phyloP scores from a whole-genome alignment of 1,140 invertebrate genomes.

The Cherax destructor region DNA sequence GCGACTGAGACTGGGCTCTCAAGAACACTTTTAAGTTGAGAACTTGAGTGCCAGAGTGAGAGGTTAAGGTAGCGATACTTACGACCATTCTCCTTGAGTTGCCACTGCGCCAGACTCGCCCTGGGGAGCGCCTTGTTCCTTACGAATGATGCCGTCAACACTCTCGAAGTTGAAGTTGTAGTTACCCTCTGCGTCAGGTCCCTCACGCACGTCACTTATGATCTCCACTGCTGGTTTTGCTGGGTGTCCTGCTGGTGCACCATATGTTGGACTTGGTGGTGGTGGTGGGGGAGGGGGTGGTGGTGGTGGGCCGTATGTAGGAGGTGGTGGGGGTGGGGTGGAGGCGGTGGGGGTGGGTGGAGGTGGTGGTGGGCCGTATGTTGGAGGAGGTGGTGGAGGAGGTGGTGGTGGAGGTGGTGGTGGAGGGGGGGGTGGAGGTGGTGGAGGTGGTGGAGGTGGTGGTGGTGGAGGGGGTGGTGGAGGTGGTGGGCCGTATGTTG shows the following conservation, averaged over 20 bases:
- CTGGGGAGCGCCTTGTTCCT: neutral
- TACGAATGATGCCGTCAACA: neutral
- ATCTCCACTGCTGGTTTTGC: neutral
- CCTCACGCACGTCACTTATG: neutral
- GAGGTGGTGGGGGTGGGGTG: neutral
- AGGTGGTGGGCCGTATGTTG: neutral
- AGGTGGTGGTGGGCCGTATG: no score
- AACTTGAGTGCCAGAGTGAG: neutral
- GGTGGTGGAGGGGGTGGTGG: no score
- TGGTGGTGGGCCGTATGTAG: neutral
- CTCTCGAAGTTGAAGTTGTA: conserved; percentile 14
- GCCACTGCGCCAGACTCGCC: neutral
- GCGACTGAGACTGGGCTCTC: neutral
- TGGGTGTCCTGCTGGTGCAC: neutral
- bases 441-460: neutral
- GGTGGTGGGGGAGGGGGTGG: no score
- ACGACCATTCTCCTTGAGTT: neutral
- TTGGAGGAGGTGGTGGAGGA: neutral
- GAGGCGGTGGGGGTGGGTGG: no score
- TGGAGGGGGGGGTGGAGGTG: no score
- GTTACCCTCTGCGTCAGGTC: neutral
- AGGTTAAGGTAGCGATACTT: neutral
- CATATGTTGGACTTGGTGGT: neutral
- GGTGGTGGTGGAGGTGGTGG: no score
- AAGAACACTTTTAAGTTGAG: neutral